Evolutionary conservation across 2,888 invertebrate genomes (phyloP).

Genomic region (Hypercompe scribonia): DNA sequence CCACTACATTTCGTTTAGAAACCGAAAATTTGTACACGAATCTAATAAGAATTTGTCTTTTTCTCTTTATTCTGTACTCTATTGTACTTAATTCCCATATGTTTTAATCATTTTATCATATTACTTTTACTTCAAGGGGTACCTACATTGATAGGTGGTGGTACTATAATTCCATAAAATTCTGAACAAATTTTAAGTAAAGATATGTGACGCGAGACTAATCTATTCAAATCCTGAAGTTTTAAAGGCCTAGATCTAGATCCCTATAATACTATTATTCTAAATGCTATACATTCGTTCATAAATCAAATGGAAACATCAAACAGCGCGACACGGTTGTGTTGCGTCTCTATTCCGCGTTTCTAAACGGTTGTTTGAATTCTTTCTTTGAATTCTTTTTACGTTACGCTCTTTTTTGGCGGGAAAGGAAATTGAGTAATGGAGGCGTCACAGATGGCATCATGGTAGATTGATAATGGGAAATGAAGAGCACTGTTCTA

Average conservation of each 20-base stretch:
- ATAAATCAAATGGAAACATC: constrained; percentile 53
- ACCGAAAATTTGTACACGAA: constrained; percentile 43
- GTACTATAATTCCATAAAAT: not conserved
- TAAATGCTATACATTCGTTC: constrained; percentile 44
- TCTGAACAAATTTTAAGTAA: not conserved
- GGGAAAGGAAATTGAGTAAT: constrained; percentile 85
- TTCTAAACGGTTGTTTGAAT: constrained; percentile 60
- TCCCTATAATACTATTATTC: constrained; percentile 28
- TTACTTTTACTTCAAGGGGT: too few relatives aligned
- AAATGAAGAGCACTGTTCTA: constrained; percentile 77
- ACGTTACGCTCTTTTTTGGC: constrained; percentile 70
- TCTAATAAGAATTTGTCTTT: constrained; percentile 50
- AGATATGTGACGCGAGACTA: not conserved
- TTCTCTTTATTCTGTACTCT: constrained; percentile 35
- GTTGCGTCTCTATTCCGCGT: constrained; percentile 59
- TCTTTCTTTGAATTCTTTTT: constrained; percentile 71
- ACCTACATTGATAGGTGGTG: too few relatives aligned
- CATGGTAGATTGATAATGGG: constrained; percentile 84
- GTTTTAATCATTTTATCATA: constrained; percentile 9
- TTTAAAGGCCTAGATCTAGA: constrained; percentile 17
- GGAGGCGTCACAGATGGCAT: constrained; percentile 85
- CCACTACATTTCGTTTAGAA: constrained; percentile 45
- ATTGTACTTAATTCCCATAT: constrained; percentile 15
- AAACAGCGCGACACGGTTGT: constrained; percentile 40
- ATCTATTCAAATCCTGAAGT: not conserved